Evolutionary conservation across 2,888 invertebrate genomes (phyloP).

Genomic region (Phrixothrix hirtus): DNA sequence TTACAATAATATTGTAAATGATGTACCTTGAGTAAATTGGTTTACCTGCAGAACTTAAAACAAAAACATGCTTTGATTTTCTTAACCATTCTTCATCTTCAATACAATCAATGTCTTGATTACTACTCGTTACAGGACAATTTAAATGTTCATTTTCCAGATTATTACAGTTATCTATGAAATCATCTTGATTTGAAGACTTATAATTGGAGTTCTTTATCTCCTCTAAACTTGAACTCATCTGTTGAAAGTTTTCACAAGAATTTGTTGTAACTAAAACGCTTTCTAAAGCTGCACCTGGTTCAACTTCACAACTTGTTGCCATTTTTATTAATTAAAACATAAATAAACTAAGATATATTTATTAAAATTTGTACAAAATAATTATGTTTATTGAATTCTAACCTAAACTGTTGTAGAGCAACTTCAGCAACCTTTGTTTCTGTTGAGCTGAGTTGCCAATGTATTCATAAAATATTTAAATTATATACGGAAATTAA

Average conservation of each 20-base stretch:
- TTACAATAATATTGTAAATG: not conserved
- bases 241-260: conserved; percentile 70
- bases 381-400: not conserved
- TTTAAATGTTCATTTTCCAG: conserved; percentile 38
- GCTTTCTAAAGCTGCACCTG: conserved; percentile 67
- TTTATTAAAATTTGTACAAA: not conserved
- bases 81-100: conserved; percentile 75
- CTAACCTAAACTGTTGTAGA: not conserved
- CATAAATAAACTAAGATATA: not conserved
- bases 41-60: conserved; percentile 94
- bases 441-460: no score
- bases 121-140: conserved; percentile 17
- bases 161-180: conserved; percentile 40
- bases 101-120: conserved; percentile 65
- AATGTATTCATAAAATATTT: not conserved
- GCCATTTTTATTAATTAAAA: conserved; percentile 35
- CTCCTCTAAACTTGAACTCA: conserved; percentile 67
- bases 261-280: conserved; percentile 73
- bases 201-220: conserved; percentile 60
- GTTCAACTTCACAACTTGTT: conserved; percentile 54
- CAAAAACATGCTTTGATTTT: conserved; percentile 90
- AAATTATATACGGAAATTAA: not conserved
- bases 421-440: no score
- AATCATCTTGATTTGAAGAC: conserved; percentile 37
- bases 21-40: conserved; percentile 89